Percentiles rank a stretch among this genome's conserved stretches.
Evolutionary conservation across 2,888 invertebrate species (phyloP).

Genomic region (Ganaspis brasiliensis): DNA sequence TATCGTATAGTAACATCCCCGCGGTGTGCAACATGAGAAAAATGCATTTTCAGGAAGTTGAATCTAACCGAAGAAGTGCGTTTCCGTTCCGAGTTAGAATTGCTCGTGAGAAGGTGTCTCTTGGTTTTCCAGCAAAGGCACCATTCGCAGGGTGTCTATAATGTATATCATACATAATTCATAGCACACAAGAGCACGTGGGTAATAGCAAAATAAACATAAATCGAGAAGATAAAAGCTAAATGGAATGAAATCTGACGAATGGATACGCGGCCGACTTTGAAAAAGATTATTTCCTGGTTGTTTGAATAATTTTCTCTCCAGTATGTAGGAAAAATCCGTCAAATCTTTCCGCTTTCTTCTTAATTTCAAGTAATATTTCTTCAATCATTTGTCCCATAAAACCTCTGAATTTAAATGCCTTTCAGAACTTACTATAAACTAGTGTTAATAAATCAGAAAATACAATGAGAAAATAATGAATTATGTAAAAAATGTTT

Average conservation of each 20-base stretch:
- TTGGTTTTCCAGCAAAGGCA: conserved; percentile 10
- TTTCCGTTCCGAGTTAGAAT: conserved; percentile 30
- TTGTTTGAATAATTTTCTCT: conserved; percentile 21
- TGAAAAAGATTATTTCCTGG: conserved; percentile 42
- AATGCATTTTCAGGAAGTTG: conserved; percentile 43
- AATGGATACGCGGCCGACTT: conserved; percentile 29
- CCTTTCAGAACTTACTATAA: background rate
- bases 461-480: no score
- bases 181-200: conserved; percentile 17
- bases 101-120: conserved; percentile 27
- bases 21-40: background rate
- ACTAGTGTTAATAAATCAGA: no score
- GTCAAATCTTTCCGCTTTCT: conserved; percentile 14
- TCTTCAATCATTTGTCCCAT: background rate
- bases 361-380: background rate
- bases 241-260: conserved; percentile 37
- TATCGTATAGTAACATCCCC: conserved; percentile 7
- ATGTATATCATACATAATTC: conserved; percentile 40
- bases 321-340: conserved; percentile 15
- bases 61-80: conserved; percentile 1
- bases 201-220: conserved; percentile 33
- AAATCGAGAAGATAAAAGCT: conserved; percentile 38
- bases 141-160: conserved; percentile 37
- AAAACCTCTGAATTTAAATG: background rate
- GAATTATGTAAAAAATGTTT: no score